Base-by-base conservation (phyloP, 2,113 vertebrate genomes). In the Benitochromis conjunctus region DNA sequence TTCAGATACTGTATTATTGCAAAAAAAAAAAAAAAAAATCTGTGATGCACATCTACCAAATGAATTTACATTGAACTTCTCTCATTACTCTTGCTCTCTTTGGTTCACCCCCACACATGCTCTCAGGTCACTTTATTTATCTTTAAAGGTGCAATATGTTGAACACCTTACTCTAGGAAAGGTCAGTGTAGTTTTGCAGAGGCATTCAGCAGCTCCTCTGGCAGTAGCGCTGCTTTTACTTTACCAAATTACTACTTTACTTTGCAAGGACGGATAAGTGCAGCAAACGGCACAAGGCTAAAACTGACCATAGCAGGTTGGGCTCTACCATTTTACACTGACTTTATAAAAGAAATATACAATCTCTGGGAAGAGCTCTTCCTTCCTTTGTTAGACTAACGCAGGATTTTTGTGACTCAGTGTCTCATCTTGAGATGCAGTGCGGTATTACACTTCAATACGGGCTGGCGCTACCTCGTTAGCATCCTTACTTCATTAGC, bases 71-170 rank as follows among this genome's bases (percentile, higher is more conserved):
- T 54, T 56, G 55, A 31, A 58, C 6, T 71, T 81, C 10, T 60
- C 48, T 43, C 66, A 83, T 26, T 57, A 66, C 38, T 60, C 57
- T 34, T 36, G 41, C 77, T 66, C 74, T 81, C 60, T 43, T 60
- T 57, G 18, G 36, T 77, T 55, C 43, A 14, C 46, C 55, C 60
- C 53, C 29, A 29, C 16, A 11, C 1, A 13, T 3, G 14, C 34
- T 79, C 86, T 92, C 88, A 88, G 92, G 89, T 89, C 19, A 81
- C 71, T 69, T 76, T 76, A 19, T 76, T 31, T 51, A 31, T 76
- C 1, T 9, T 51, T 76, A 51, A 76, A n/a, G 69, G 69, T 76
- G 46, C 46, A 76, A 51, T 76, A 76, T 76, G 69, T 76, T 1
- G 26, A 76, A 76, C 43, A 31, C 69, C 43, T 74, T 48, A 48